Evolutionary conservation across 2,888 invertebrate species (phyloP).

Genomic region (Lomographa bimaculata): DNA sequence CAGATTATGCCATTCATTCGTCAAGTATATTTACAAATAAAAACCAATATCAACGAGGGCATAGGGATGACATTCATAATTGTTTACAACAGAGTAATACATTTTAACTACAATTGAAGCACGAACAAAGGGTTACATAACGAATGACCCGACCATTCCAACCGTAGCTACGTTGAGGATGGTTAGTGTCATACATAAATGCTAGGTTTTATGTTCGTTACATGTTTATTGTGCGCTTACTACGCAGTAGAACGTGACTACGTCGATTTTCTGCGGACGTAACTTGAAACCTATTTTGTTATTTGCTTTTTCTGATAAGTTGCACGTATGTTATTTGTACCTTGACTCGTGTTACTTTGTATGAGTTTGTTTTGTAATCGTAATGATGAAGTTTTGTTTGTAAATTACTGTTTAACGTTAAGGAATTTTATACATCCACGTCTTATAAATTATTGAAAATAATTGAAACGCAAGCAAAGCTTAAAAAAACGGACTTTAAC

Average conservation of each 20-base stretch:
- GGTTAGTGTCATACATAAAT: conserved; percentile 53
- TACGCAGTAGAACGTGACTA: conserved; percentile 16
- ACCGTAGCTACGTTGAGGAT: conserved; percentile 44
- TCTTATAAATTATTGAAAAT: no score
- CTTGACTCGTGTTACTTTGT: no score
- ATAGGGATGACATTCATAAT: conserved; percentile 11
- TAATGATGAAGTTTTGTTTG: no score
- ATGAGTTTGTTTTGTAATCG: no score
- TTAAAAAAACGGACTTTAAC: no score
- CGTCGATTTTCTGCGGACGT: conserved; percentile 7
- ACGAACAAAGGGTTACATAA: conserved; percentile 29
- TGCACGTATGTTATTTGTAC: conserved; percentile 13
- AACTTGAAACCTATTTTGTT: conserved; percentile 1
- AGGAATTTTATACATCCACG: no score
- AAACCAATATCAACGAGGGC: no score
- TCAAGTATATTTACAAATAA: no score
- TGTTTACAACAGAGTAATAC: conserved; percentile 11
- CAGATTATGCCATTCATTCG: no score
- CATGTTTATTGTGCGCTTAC: conserved; percentile 9
- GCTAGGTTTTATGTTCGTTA: conserved; percentile 15
- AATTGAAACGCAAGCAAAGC: no score
- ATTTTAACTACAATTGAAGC: conserved; percentile 31
- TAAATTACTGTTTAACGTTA: no score
- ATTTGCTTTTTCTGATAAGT: conserved; percentile 2
- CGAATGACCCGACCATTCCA: conserved; percentile 33